Base-by-base conservation (phyloP, 2,113 vertebrate genomes). In the Coptodon bakossiorum region DNA sequence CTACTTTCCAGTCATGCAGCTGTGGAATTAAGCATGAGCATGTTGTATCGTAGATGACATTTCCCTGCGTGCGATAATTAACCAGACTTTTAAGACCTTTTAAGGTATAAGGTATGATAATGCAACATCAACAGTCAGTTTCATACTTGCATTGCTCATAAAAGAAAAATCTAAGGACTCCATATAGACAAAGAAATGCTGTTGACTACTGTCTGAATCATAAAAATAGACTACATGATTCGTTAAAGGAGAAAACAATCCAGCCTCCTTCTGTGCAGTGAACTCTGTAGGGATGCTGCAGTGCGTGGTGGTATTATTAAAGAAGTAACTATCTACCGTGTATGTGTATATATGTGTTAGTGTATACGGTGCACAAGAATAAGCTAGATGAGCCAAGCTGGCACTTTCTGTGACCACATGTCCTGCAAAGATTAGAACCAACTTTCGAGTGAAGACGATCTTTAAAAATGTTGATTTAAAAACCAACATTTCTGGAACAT, bases 21-120 rank as follows among this genome's bases (percentile, higher is more conserved):
- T 10, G 12, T 45, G 53, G 40, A 56, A 86, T 91, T 57, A 40
- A 87, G 68, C 76, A 88, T 17, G 78, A 83, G 88, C 79, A 17
- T 10, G 38, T 80, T 27, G 4, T 50, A 68, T 54, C 16, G 50
- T 8, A 38, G 81, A 86, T 91, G 81, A 88, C 86, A 92, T 93
- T 91, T 92, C 76, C 79, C 57, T 59, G 24, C 19, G 76, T 83
- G 79, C 10, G 82, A 87, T 92, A 94, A 89, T 83, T 88, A 90
- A 80, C 54, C 38, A n/a, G 54, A 73, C 83, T 61, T 84, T 68
- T 68, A 68, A 22, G 63, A 0, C 61, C 0, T 22, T 66, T 66
- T 66, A 66, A 66, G 61, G 34, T 68, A 22, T 38, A 22, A 59
- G 31, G 11, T 43, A 22, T 29, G 10, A 57, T 90, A 80, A 91